These are phyloP conservation scores for Lagorchestes hirsutus DNA, from an alignment of 2,797 vertebrate genomes.

Conservation along the genomic window DNA sequence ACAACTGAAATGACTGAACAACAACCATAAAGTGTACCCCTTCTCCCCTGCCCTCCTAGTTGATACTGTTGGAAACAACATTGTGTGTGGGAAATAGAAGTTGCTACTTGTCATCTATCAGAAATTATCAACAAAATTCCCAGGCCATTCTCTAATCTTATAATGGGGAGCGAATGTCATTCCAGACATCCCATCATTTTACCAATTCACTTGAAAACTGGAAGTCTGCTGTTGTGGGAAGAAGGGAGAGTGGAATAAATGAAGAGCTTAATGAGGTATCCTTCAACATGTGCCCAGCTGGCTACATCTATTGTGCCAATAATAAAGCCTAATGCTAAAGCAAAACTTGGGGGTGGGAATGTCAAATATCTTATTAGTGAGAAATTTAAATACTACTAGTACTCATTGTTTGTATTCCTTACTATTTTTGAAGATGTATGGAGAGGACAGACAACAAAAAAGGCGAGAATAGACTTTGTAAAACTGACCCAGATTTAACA, in stretches of 20 bases:
- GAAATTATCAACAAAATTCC: neutral
- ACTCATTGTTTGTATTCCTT: neutral
- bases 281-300: neutral
- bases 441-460: neutral
- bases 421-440: neutral
- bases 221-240: neutral
- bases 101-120: neutral
- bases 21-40: neutral
- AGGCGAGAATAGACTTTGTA: neutral
- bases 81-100: neutral
- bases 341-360: neutral
- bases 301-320: neutral
- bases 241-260: neutral
- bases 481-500: neutral
- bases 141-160: neutral
- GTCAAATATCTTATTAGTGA: neutral
- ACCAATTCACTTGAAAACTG: neutral
- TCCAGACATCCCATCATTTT: neutral
- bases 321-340: neutral
- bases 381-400: neutral
- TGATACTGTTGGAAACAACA: neutral
- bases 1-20: neutral
- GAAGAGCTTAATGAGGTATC: neutral
- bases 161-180: neutral
- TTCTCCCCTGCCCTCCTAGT: neutral